Base-by-base conservation (phyloP, 2,797 vertebrate genomes). In the Microctenopoma stevenorrisi region DNA sequence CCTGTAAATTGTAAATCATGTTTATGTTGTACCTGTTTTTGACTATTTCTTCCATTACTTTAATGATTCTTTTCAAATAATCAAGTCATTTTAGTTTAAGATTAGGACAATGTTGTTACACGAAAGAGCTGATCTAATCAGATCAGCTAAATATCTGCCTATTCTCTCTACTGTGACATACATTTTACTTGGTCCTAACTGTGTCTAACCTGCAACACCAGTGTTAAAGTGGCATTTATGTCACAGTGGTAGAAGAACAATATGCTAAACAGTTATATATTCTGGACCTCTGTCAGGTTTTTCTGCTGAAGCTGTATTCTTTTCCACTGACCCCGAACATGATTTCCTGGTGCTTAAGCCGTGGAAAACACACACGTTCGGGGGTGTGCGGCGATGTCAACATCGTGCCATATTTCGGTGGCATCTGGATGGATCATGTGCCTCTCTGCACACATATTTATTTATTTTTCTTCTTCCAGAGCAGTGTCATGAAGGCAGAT, bases 401-500 rank as follows among this genome's bases (percentile, higher is more conserved):
- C 81, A 84, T 77, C 71, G 58, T 78, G 83, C 88, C 87, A 91
- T 90, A 90, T 92, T 92, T 88, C 76, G 65, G 85, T 90, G 93
- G 91, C 95, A 95, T 93, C 93, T 95, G 94, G 94, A 95, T 92
- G 50, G 84, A 90, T 92, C 92, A 83, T 89, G 87, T 87, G 86
- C 84, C 77, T 87, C 83, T 72, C 74, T 84, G 78, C 83, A 83
- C 84, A 89, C 84, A 86, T 89, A 89, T 86, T 94, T 94, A 89
- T 89, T 94, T 94, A 94, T 96, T 95, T 94, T 91, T 87, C 89
- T 81, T 78, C 85, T 82, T 90, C 84, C 83, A 81, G 75, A 88
- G 84, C 69, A 64, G 79, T 89, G 85, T 89, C 94, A 89, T 84
- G 85, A 70, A 90, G 94, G 95, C 96, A 98, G 96, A 97, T 96